Evolutionary conservation across 2,113 vertebrate species (phyloP).

Genomic region (Prunella himalayana): DNA sequence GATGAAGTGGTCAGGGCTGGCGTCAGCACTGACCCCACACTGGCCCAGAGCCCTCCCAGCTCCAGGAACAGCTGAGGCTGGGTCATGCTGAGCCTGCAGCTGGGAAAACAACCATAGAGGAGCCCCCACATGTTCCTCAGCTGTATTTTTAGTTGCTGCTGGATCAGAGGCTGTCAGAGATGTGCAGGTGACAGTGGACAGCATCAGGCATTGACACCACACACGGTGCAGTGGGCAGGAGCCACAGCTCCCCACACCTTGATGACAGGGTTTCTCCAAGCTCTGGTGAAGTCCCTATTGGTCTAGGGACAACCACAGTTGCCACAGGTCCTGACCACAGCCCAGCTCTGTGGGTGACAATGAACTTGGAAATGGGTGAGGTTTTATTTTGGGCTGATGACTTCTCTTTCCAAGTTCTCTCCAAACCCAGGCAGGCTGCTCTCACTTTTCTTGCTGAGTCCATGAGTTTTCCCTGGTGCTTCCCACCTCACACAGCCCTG

Average conservation of each 20-base stretch:
- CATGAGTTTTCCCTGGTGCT: neutral
- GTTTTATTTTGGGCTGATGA: neutral
- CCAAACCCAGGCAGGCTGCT: neutral
- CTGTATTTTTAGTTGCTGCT: neutral
- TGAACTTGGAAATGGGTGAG: neutral
- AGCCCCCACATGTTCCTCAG: accelerated
- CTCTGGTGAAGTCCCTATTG: neutral
- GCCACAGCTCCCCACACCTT: accelerated
- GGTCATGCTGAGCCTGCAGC: neutral
- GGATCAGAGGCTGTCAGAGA: neutral
- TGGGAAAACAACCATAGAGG: neutral
- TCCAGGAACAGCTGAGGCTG: neutral
- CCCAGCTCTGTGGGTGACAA: neutral
- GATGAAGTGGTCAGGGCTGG: neutral
- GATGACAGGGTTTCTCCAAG: accelerated
- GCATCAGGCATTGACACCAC: neutral
- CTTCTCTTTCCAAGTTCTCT: neutral
- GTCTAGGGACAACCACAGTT: neutral
- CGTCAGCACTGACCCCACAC: neutral
- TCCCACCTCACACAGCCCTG: neutral
- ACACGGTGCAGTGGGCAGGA: accelerated
- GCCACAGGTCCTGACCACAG: neutral
- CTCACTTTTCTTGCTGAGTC: neutral
- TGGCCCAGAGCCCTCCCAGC: neutral
- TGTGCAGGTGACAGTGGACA: neutral